Base-by-base conservation (phyloP, 2,888 invertebrate species). In the Drosophila siamana region DNA sequence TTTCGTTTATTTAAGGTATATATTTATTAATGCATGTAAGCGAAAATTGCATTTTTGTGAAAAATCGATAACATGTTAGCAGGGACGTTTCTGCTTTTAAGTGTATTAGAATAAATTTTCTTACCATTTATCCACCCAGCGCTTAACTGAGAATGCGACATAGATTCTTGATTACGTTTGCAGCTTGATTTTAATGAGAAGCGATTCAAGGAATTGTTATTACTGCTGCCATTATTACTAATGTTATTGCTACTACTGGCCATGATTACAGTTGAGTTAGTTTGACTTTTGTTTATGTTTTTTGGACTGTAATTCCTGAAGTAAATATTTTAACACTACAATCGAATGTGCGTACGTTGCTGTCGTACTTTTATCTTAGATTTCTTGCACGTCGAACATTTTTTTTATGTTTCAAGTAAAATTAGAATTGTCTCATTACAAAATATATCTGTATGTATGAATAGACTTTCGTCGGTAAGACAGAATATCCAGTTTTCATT, bases 111-210 rank as follows among this genome's bases (percentile, higher is more conserved):
- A 13, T 59, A n/a, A 33, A 22, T 59, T 56, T 66, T 95, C 91
- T 95, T 94, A 97, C 97, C 97, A 92, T 96, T 96, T 94, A 96
- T 96, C 97, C 97, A 97, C 89, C 96, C 94, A 89, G 96, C 94
- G 92, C 95, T 96, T 41, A 96, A 95, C 93, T 97, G 96, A 57
- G 96, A 95, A 85, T 96, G 95, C 74, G 95, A 94, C 94, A 96
- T 95, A 90, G 94, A 94, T 91, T 96, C 96, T 90, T 95, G 95
- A 92, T 95, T 94, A 88, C 96, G 94, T 93, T 96, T 96, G 70
- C 94, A 93, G 74, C 95, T 95, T 16, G 88, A 74, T 67, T 90
- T 91, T 11, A 90, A 70, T 50, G 85, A 80, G 59, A 90, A 79
- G 54, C 90, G 74, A 73, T 88, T 80, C 24, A 80, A 64, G 3